Conservation (phyloP, 1,140 invertebrate species). For the Phthorimaea operculella region DNA sequence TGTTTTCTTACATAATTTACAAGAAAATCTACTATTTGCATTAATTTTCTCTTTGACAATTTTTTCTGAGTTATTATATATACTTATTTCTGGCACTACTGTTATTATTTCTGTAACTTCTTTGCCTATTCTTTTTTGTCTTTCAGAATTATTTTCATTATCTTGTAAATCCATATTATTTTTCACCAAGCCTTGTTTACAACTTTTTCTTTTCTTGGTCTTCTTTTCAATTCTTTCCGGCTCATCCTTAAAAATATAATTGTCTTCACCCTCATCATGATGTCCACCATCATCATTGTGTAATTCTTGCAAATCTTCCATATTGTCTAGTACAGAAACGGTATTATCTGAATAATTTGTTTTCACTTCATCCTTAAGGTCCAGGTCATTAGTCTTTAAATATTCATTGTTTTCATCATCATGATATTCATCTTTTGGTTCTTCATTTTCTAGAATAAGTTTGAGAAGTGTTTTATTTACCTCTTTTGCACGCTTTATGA, state of each 20-base stretch:
- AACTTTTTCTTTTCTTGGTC: background rate
- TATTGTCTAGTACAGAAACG: background rate
- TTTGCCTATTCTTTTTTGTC: too few relatives aligned
- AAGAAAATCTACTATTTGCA: too few relatives aligned
- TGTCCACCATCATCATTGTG: background rate
- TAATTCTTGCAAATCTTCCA: background rate
- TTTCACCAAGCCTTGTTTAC: too few relatives aligned
- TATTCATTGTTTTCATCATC: constrained; percentile 4
- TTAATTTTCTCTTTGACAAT: too few relatives aligned
- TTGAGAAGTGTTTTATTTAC: constrained; percentile 47
- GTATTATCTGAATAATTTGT: background rate
- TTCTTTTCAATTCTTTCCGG: background rate
- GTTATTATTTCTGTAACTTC: too few relatives aligned
- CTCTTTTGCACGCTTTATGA: constrained; percentile 49
- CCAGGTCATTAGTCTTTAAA: constrained; percentile 12
- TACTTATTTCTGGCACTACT: too few relatives aligned
- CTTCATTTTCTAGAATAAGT: constrained; percentile 35
- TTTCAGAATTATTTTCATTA: too few relatives aligned
- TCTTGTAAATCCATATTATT: too few relatives aligned
- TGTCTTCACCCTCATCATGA: background rate
- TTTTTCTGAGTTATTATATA: too few relatives aligned
- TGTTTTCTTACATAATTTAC: too few relatives aligned
- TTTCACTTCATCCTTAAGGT: constrained; percentile 5
- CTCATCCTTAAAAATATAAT: background rate
- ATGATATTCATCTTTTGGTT: constrained; percentile 7